These are phyloP conservation scores for Gymnoscopelus braueri DNA, from an alignment of 2,797 vertebrate species.

Conservation along the genomic window DNA sequence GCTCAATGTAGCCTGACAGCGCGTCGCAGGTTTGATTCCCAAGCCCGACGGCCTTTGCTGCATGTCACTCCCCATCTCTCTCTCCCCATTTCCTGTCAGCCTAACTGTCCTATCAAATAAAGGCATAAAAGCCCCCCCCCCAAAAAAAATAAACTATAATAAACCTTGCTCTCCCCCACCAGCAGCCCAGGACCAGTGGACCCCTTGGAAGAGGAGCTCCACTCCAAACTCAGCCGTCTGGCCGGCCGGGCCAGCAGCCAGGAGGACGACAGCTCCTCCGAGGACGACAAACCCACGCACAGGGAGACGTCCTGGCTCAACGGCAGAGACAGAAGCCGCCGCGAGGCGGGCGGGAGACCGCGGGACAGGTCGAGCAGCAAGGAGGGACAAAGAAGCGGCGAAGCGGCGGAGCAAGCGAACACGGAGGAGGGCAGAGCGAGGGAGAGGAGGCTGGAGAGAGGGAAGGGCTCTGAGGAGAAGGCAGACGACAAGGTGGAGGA, in stretches of 20 bases:
- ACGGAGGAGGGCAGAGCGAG: constrained; percentile 48
- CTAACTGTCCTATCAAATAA: no score
- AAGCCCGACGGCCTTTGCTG: no score
- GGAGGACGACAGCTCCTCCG: constrained; percentile 82
- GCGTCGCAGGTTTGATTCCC: no score
- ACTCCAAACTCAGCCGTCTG: constrained; percentile 81
- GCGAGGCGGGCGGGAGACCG: constrained; percentile 46
- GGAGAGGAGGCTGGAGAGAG: constrained; percentile 40
- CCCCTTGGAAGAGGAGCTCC: constrained; percentile 79
- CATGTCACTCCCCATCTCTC: no score
- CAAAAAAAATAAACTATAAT: no score
- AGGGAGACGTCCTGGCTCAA: constrained; percentile 43
- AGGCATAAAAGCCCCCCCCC: no score
- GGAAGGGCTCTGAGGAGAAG: constrained; percentile 46
- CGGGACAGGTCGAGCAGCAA: constrained; percentile 27
- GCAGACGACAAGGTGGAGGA: constrained; percentile 39
- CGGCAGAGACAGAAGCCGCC: constrained; percentile 51
- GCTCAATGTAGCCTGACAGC: no score
- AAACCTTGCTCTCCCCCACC: constrained; percentile 8
- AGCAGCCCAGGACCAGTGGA: constrained; percentile 46
- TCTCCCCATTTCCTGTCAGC: no score
- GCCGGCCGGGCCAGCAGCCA: constrained; percentile 85
- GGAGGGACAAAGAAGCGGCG: constrained; percentile 42
- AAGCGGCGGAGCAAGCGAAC: constrained; percentile 52
- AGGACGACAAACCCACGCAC: constrained; percentile 75